Base-by-base conservation (phyloP, 2,797 vertebrate species). In the Spondyliosoma cantharus region DNA sequence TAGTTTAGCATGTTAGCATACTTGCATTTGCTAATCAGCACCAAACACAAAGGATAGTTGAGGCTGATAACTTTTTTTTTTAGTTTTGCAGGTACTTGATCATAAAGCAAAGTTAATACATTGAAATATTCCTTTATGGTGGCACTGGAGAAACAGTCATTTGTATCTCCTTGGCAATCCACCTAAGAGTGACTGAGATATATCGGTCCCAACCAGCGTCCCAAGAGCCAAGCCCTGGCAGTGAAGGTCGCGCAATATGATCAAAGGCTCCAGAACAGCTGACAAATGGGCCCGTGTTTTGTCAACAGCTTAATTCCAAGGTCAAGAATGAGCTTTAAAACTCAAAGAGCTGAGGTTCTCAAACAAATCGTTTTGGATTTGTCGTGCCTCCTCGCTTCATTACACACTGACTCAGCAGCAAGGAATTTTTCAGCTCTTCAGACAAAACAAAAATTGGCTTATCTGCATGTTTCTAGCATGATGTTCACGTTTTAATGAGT, bases 381-480 rank as follows among this genome's bases (percentile, higher is more conserved):
- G 6, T 5, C 48, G 12, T 7, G 4, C 46, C 42, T 49, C 32
- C 27, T 29, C 2, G 7, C 25, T 15, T 64, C 7, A 54, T 63
- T 82, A 52, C 50, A 57, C 27, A 16, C 15, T 59, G 29, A 53
- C 12, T 70, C 64, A 66, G 19, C 63, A 49, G 59, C 8, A 29
- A 80, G 67, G 22, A 66, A 59, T 62, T 84, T 37, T 62, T 7
- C 6, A 76, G 4, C 15, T 14, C 29, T 29, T 68, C 1, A 17
- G 6, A 16, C 11, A 52, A 37, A 74, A 59, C 37, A 82, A 52
- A 71, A 70, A 42, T 1, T 1, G 5, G n/a, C 16, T 59, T 48
- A 57, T 62, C 43, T 45, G 14, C 9, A 29, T 50, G 46, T 60
- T 59, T 72, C 7, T 43, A 29, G 20, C 13, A 50, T 19, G 7